Conservation (phyloP, 2,797 vertebrate genomes). For the Poecile montanus region DNA sequence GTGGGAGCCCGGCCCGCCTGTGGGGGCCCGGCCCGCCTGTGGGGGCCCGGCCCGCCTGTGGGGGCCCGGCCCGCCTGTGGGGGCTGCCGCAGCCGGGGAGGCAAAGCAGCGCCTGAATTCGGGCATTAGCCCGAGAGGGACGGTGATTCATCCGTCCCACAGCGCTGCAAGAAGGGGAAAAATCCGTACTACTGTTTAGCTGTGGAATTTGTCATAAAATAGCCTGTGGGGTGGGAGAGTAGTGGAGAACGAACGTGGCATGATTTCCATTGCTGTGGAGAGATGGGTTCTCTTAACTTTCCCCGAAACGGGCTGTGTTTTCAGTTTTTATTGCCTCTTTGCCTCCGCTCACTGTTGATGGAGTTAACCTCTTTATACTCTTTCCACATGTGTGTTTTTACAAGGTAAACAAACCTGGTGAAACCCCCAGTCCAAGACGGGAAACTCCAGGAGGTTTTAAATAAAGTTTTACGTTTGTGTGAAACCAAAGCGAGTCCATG, state of each 20-base stretch:
- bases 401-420: not conserved
- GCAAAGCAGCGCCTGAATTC: rapidly evolving
- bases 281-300: not conserved
- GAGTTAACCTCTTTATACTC: not conserved
- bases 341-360: not conserved
- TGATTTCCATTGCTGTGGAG: not conserved
- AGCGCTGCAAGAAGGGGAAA: not conserved
- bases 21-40: too few relatives aligned
- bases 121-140: too few relatives aligned
- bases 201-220: not conserved
- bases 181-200: not conserved
- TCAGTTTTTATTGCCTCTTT: not conserved
- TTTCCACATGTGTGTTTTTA: not conserved
- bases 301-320: not conserved
- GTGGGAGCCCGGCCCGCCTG: too few relatives aligned
- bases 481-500: not conserved
- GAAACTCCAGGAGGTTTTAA: not conserved
- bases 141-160: not conserved
- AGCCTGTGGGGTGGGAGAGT: not conserved
- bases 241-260: not conserved
- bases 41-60: too few relatives aligned
- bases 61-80: too few relatives aligned
- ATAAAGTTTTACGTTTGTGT: not conserved
- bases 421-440: not conserved
- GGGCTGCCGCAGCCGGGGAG: rapidly evolving